Evolutionary conservation across 2,888 invertebrate species (phyloP), one percentile per base, ranked within the genome.

Genomic region (Limnephilus rhombicus): DNA sequence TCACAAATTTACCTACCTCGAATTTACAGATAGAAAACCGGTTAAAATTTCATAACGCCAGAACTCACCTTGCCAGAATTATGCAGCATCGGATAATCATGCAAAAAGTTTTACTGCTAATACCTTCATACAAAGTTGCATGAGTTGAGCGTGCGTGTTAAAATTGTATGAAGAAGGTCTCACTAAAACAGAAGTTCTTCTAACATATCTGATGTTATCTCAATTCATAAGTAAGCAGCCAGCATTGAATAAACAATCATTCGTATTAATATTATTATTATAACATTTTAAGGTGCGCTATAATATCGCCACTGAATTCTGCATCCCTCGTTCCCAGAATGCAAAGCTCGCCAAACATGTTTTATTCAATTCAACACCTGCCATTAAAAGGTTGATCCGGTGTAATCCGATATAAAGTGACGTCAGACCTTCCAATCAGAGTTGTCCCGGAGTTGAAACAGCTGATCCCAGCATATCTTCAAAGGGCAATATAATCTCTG

Each of bases 401-500:
- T 83, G 34, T 83, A 83, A 83, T 34, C 83, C 83, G 83, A 83
- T 83, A 68, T 68, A 68, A 68, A 68, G 24, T 68, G 68, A 68
- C 68, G 83, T 37, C 83, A 83, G 37, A 24, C 41, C 83, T 34
- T n/a, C 83, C 83, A 83, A 83, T 83, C 83, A 37, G 37, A 41
- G 37, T 34, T 83, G 83, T 82, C 83, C 31, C 83, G 29, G 34
- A 83, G 37, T n/a, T 37, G 24, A 41, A 83, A 83, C 83, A 83
- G 83, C 83, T 83, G 83, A 83, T 83, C 83, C 83, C 24, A 41
- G 37, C 31, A 37, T 9, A 37, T 83, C 83, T 83, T 83, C 83
- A 83, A 83, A 83, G 83, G 83, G 37, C 83, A 83, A 83, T 83
- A 37, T 83, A 83, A 83, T 83, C 83, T 83, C 24, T 83, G 83